Evolutionary conservation across 2,113 vertebrate species (phyloP).

Genomic region (Typhlomys cinereus): DNA sequence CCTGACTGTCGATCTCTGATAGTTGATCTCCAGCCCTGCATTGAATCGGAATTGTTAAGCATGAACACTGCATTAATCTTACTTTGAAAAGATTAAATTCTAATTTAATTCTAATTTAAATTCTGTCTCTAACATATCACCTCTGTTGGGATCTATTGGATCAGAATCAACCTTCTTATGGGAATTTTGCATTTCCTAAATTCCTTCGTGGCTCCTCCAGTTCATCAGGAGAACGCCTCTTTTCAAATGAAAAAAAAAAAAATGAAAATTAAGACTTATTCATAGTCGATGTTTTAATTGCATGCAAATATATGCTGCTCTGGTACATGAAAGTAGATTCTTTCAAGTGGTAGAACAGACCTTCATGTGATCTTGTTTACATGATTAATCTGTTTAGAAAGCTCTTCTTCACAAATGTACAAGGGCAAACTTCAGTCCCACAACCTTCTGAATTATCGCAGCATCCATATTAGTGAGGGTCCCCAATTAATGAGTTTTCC

Average conservation of each 20-base stretch:
- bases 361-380: slow-evolving; percentile 68
- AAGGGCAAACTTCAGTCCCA: slow-evolving; percentile 57
- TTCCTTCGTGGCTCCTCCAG: slow-evolving; percentile 26
- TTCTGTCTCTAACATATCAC: neutral
- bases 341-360: slow-evolving; percentile 69
- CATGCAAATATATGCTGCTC: slow-evolving; percentile 50
- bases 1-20: neutral
- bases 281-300: slow-evolving; percentile 50
- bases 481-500: slow-evolving; percentile 69
- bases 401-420: slow-evolving; percentile 53
- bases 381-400: slow-evolving; percentile 67
- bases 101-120: too few species aligned
- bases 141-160: neutral
- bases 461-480: slow-evolving; percentile 51
- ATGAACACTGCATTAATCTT: neutral
- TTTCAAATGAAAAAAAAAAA: neutral
- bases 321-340: slow-evolving; percentile 59
- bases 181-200: neutral
- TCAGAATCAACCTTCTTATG: neutral
- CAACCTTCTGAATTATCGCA: slow-evolving; percentile 68
- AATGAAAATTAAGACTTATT: neutral
- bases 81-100: neutral
- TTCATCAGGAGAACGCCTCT: neutral
- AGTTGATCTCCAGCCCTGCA: neutral
- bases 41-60: neutral